Conservation (phyloP, 2,797 vertebrate genomes). For the Acanthiza pusilla region DNA sequence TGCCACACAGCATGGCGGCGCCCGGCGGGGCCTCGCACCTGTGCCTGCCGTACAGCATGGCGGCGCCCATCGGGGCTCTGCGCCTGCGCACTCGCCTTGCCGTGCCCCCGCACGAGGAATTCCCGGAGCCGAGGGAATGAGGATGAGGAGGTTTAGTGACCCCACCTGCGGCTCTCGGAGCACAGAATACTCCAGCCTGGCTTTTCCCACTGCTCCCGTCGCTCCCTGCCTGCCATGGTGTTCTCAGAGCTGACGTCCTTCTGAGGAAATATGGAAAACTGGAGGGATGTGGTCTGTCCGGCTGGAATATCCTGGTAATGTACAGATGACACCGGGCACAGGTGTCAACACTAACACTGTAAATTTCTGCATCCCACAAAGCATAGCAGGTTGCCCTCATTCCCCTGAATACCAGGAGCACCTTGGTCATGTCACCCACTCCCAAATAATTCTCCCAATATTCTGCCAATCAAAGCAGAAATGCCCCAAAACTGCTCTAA, state of each 20-base stretch:
- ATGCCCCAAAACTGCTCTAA: not conserved
- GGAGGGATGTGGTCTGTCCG: accelerated
- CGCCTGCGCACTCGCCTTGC: not conserved
- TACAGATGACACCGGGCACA: accelerated
- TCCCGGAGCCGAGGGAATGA: not conserved
- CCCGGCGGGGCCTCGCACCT: not conserved
- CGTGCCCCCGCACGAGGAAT: accelerated
- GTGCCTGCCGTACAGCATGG: not conserved
- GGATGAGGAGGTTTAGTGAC: accelerated
- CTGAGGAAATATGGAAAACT: not conserved
- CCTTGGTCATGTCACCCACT: not conserved
- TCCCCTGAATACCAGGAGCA: not conserved
- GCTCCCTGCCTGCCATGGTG: accelerated
- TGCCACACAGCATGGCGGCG: not conserved
- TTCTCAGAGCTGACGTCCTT: accelerated
- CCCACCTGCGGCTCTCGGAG: not conserved
- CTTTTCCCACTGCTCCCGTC: accelerated
- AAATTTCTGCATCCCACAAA: not conserved
- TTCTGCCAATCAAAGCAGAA: not conserved
- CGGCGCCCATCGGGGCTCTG: accelerated
- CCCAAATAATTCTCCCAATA: not conserved
- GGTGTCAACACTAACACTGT: not conserved
- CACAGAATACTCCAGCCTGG: accelerated
- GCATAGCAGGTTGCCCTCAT: accelerated
- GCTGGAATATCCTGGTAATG: accelerated